These are phyloP conservation scores for Netelia virgata DNA, from an alignment of 2,888 invertebrate genomes.

Conservation along the genomic window DNA sequence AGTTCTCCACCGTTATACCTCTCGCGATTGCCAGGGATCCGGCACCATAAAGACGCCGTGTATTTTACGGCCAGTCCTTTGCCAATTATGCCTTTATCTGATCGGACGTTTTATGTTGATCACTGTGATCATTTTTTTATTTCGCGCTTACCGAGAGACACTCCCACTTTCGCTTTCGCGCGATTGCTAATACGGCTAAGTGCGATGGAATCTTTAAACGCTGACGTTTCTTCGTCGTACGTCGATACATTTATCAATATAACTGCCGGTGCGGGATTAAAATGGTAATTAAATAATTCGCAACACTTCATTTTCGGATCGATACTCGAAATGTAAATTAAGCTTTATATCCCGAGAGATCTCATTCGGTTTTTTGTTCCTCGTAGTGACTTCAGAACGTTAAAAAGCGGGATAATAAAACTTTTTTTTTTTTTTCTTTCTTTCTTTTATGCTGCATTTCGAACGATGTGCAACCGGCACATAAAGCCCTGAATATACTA, in stretches of 20 bases:
- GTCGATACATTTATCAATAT: conserved; percentile 8
- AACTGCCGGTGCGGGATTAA: conserved; percentile 14
- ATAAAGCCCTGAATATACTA: conserved; percentile 54
- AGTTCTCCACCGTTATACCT: conserved; percentile 44
- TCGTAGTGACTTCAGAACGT: not conserved
- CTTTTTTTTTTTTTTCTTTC: conserved; percentile 8
- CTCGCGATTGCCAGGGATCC: conserved; percentile 44
- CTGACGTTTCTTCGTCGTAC: conserved; percentile 24
- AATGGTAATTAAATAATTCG: conserved; percentile 45
- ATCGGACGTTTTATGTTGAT: conserved; percentile 67
- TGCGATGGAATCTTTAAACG: conserved; percentile 48
- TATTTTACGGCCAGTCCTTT: conserved; percentile 63
- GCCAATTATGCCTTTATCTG: conserved; percentile 70
- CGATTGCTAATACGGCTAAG: conserved; percentile 41
- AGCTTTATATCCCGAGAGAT: conserved; percentile 16
- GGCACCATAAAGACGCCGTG: conserved; percentile 58
- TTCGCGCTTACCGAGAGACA: conserved; percentile 21
- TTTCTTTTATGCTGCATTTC: conserved; percentile 1
- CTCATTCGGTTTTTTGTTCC: not conserved
- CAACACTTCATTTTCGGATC: conserved; percentile 37
- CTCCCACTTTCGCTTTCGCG: conserved; percentile 52
- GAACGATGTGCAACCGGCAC: conserved; percentile 37
- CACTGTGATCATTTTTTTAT: conserved; percentile 65
- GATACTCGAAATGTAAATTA: conserved; percentile 36
- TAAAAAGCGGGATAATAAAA: conserved; percentile 26